Evolutionary conservation across 2,888 invertebrate species (phyloP).

Genomic region (Lycia hirtaria): DNA sequence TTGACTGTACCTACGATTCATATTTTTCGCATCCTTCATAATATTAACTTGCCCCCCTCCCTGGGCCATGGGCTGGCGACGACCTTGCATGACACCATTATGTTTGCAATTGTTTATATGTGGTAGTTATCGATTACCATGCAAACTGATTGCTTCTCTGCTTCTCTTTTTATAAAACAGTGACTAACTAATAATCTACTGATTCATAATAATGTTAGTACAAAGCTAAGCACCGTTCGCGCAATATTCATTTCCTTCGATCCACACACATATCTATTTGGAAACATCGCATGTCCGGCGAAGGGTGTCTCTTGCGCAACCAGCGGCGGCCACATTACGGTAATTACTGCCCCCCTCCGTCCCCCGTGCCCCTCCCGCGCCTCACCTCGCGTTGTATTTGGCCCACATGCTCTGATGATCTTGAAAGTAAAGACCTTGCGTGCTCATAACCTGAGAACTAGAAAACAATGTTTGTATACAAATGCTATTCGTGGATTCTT

Average conservation of each 20-base stretch:
- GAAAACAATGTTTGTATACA: constrained; percentile 72
- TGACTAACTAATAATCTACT: constrained; percentile 21
- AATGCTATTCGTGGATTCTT: constrained; percentile 47
- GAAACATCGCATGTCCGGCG: constrained; percentile 66
- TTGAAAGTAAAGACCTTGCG: constrained; percentile 84
- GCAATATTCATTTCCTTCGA: constrained; percentile 57
- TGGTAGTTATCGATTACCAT: too few species aligned
- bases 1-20: too few species aligned
- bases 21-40: too few species aligned
- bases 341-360: constrained; percentile 64
- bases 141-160: too few species aligned
- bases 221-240: constrained; percentile 48
- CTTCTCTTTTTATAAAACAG: too few species aligned
- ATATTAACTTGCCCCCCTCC: too few species aligned
- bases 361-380: constrained; percentile 10
- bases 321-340: constrained; percentile 66
- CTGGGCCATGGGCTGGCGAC: too few species aligned
- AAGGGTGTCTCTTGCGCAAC: constrained; percentile 66
- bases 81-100: too few species aligned
- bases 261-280: constrained; percentile 53
- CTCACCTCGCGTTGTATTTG: constrained; percentile 39
- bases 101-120: too few species aligned
- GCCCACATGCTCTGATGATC: constrained; percentile 75
- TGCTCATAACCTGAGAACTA: constrained; percentile 69
- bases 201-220: constrained; percentile 36